Base-by-base conservation (phyloP, 2,888 invertebrate species). In the Drosophila cracens region DNA sequence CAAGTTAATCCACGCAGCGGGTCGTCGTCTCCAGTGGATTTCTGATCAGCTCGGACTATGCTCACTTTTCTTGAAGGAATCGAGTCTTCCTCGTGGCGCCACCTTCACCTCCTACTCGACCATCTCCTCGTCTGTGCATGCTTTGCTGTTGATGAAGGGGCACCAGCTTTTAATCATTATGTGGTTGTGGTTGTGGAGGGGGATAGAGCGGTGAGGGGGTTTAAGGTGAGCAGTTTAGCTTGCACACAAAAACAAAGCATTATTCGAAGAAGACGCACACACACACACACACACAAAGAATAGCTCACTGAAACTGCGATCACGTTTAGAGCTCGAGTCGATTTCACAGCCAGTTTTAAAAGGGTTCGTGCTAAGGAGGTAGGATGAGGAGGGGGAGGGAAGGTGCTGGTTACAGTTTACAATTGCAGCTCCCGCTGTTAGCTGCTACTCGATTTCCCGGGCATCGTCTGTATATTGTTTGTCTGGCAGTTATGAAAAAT, bases 401-500 rank as follows among this genome's bases (percentile, higher is more conserved):
- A 16, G 21, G n/a, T 34, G 29, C n/a, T 29, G 38, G 40, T 29
- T 29, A n/a, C 56, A 16, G 29, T 16, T 43, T 40, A 40, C 69
- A 73, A 68, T 74, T 59, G 64, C 40, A 59, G 68, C 76, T 67
- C 76, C 83, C 78, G 83, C 83, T 85, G 83, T 77, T 83, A 70
- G 78, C 65, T 82, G 82, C 83, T 78, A 79, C 86, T 82, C 83
- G 81, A 74, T 82, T 85, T 82, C 72, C 83, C 74, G 70, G 70
- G 54, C 52, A 65, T 70, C 61, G 65, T 16, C 38, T 60, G 75
- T 25, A 82, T 79, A 82, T 83, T 85, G 81, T 74, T 77, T 77
- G 70, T 63, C 69, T 68, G 70, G 70, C 70, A 83, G 43, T 21
- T 87, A 87, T 87, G 86, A 87, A 87, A 87, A 87, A 87, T 87